A percentile compares a stretch with the other conserved stretches of the same genome.
These are phyloP conservation scores for Melinopterus prodromus DNA, from an alignment of 2,888 invertebrate genomes.

Conservation along the genomic window DNA sequence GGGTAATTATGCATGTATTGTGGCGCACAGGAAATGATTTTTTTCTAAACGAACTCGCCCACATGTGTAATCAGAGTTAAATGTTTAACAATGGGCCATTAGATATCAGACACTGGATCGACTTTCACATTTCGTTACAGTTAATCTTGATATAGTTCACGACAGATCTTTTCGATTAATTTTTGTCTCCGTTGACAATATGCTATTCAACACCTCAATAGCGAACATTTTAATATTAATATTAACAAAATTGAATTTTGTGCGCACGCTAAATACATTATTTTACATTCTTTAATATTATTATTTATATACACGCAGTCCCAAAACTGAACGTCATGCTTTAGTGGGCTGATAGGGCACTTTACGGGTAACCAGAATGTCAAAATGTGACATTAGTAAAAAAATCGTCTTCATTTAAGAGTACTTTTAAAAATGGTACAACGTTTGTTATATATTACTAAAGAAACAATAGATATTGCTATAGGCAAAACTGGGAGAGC, in stretches of 20 bases:
- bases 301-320: too few relatives aligned
- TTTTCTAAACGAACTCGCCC: constrained; percentile 59
- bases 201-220: background rate
- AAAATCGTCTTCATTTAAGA: too few relatives aligned
- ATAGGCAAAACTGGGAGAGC: too few relatives aligned
- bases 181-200: background rate
- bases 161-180: background rate
- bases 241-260: background rate
- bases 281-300: too few relatives aligned
- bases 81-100: constrained; percentile 62
- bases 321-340: too few relatives aligned
- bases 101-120: constrained; percentile 54
- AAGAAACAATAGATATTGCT: too few relatives aligned
- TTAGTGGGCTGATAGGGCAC: too few relatives aligned
- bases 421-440: too few relatives aligned
- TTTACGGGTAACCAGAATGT: too few relatives aligned
- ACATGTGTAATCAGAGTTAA: constrained; percentile 62
- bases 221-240: background rate
- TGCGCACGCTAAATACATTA: too few relatives aligned
- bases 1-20: constrained; percentile 58
- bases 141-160: background rate
- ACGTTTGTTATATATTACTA: too few relatives aligned
- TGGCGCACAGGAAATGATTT: constrained; percentile 40
- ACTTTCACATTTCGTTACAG: constrained; percentile 6
- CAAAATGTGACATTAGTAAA: too few relatives aligned